A percentile compares a stretch with the other conserved stretches of the same genome.
Evolutionary conservation across 2,797 vertebrate species (phyloP).

Genomic region (Pteronotus mesoamericanus): DNA sequence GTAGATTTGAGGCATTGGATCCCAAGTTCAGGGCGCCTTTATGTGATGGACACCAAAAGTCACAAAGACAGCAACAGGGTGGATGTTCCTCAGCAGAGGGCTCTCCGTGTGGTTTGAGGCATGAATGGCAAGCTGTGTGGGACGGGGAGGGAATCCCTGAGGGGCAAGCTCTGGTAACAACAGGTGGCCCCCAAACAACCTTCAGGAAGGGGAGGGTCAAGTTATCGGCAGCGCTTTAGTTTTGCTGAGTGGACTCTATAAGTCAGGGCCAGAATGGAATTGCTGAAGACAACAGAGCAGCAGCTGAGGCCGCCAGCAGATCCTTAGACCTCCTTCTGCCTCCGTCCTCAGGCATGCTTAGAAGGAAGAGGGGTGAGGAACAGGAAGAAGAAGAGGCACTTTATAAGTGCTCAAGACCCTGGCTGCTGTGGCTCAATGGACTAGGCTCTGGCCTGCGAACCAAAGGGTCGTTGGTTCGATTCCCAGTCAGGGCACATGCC

Average conservation of each 20-base stretch:
- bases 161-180: background rate
- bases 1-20: background rate
- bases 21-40: background rate
- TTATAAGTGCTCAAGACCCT: background rate
- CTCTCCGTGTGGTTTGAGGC: fast-evolving
- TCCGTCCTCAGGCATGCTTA: background rate
- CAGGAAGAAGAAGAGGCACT: background rate
- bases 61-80: background rate
- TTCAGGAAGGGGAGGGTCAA: background rate
- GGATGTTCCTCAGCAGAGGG: background rate
- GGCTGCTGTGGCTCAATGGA: too few species aligned
- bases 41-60: background rate
- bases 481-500: too few species aligned
- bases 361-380: too few species aligned
- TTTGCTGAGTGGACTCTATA: background rate
- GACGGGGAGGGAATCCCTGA: background rate
- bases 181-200: background rate
- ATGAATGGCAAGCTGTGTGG: background rate
- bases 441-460: too few species aligned
- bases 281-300: background rate
- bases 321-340: background rate
- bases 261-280: background rate
- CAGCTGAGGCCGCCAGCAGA: background rate
- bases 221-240: background rate
- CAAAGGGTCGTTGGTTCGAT: too few species aligned